Conservation (phyloP, 2,888 invertebrate species). For the Oscheius sp. region DNA sequence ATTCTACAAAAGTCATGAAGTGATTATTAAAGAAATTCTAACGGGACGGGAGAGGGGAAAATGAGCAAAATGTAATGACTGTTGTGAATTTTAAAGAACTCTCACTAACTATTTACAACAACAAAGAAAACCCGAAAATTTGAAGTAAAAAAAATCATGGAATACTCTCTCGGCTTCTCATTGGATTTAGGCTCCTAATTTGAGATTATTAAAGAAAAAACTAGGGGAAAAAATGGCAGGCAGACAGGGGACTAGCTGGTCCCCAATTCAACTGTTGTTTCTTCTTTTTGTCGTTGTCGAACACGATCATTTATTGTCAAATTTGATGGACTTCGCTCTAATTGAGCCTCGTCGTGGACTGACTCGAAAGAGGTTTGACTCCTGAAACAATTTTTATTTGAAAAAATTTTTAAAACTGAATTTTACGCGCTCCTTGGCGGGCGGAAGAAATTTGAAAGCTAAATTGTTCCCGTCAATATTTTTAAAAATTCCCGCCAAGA, state of each 20-base stretch:
- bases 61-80: conserved; percentile 14
- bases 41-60: not conserved
- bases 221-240: not conserved
- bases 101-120: conserved; percentile 19
- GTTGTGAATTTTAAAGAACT: not conserved
- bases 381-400: conserved; percentile 39
- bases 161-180: conserved; percentile 10
- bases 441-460: too few relatives aligned
- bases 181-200: too few relatives aligned
- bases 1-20: conserved; percentile 20
- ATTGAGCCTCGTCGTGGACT: conserved; percentile 48
- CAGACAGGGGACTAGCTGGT: not conserved
- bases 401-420: not conserved
- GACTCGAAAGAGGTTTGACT: conserved; percentile 57
- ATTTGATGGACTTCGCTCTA: conserved; percentile 39
- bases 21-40: conserved; percentile 13
- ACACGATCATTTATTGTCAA: conserved; percentile 25
- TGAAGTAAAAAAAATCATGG: not conserved
- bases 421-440: too few relatives aligned
- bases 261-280: conserved; percentile 9
- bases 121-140: conserved; percentile 14
- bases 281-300: conserved; percentile 13
- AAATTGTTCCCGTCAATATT: too few relatives aligned
- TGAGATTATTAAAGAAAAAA: too few relatives aligned
- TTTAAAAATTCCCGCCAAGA: too few relatives aligned